These are phyloP conservation scores for Phenganax marumi DNA, from an alignment of 92 coral and sea anemone species.

Conservation along the genomic window DNA sequence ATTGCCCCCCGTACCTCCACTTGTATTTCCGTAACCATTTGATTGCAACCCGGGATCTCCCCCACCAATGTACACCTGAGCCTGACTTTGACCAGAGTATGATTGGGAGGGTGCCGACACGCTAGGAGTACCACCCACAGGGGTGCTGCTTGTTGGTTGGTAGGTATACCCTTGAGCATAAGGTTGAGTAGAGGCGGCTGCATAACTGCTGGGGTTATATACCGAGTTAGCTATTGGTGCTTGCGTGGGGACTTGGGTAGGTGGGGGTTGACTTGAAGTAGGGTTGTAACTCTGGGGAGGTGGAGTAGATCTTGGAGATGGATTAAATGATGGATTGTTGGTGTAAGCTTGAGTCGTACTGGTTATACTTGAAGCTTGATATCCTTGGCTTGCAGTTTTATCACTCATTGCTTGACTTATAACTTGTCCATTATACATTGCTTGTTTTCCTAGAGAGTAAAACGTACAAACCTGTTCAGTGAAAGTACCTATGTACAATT, in stretches of 20 bases:
- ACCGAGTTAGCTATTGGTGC: not conserved
- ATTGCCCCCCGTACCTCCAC: not conserved
- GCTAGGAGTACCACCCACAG: slow-evolving; percentile 17
- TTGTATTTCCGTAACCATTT: not conserved
- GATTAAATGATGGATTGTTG: slow-evolving; percentile 12
- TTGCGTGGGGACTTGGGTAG: slow-evolving; percentile 3
- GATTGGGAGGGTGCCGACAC: slow-evolving; percentile 42
- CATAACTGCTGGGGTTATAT: slow-evolving; percentile 22
- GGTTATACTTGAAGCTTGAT: slow-evolving; percentile 16
- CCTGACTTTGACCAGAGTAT: slow-evolving; percentile 34
- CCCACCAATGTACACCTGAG: slow-evolving; percentile 43
- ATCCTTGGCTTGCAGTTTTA: slow-evolving; percentile 9
- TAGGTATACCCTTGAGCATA: slow-evolving; percentile 22
- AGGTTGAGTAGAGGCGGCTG: not conserved
- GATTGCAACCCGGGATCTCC: slow-evolving; percentile 9
- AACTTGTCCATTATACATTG: slow-evolving; percentile 26
- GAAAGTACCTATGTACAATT: too few species aligned
- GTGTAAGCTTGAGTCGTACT: slow-evolving; percentile 27
- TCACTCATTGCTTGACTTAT: slow-evolving; percentile 12
- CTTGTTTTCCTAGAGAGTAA: slow-evolving; percentile 26
- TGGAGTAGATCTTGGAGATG: slow-evolving; percentile 34
- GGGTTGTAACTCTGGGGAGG: slow-evolving; percentile 43
- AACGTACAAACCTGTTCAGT: too few species aligned
- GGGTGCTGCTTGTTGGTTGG: slow-evolving; percentile 28
- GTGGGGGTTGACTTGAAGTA: slow-evolving; percentile 10